Evolutionary conservation across 2,888 invertebrate species (phyloP), one percentile per base, ranked within the genome.

Genomic region (Frankliniella intonsa): DNA sequence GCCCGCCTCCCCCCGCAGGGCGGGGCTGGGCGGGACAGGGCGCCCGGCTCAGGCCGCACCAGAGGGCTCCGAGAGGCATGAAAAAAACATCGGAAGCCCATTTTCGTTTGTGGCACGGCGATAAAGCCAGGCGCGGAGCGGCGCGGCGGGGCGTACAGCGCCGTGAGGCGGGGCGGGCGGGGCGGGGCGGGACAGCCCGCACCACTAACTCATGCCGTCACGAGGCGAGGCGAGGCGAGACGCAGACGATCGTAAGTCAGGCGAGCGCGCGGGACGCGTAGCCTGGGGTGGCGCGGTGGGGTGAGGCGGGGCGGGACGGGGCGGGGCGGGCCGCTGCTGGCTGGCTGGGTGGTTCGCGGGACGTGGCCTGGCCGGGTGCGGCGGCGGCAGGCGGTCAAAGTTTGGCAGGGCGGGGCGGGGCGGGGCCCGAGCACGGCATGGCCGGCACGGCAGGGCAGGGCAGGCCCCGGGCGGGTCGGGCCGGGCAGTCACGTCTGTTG

Each of bases 181-280:
- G 22, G 69, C 69, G 22, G 22, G 69, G 69, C 69, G 69, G 22
- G 69, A 25, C 55, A 19, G 55, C 55, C 62, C 22, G 25, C 69
- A 25, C 25, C 69, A 76, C 69, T 76, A 76, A 76, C 69, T 76
- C 69, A 76, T 76, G 69, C 69, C 69, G 69, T 22, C 69, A 22
- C 69, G 69, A 22, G 69, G 69, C 69, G 22, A 22, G 25, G 69
- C 69, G 69, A 25, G 69, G 69, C 69, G 69, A 25, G 12, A 25
- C 69, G 69, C 69, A 76, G 69, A 76, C 69, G 69, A 22, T 76
- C 69, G 69, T 76, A 76, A 76, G 69, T 76, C 69, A 76, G 69
- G 69, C 69, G 69, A 22, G 69, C 69, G 14, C 38, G 38, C 55
- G 55, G 55, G 55, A 14, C 55, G 55, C 19, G 19, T 55, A 19